A percentile compares a stretch with the other conserved stretches of the same genome.
Conservation (phyloP, 1,140 invertebrate genomes). For the Meloidogyne exigua region DNA sequence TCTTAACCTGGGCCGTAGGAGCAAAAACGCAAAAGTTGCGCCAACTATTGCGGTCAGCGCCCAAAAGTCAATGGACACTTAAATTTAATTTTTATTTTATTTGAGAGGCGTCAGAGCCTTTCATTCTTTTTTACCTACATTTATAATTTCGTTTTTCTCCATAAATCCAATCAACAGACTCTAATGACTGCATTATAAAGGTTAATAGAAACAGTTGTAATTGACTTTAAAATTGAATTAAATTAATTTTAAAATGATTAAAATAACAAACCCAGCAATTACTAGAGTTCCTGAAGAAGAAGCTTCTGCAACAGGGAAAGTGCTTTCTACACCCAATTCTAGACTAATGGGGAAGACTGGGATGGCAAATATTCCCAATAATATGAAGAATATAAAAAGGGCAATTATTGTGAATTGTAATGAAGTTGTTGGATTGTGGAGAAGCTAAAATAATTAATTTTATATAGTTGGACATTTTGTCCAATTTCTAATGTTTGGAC, state of each 20-base stretch:
- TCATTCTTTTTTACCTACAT: no score
- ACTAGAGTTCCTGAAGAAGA: conserved; percentile 51
- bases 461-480: background rate
- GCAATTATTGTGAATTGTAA: conserved; percentile 28
- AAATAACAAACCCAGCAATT: conserved; percentile 43
- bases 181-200: conserved; percentile 43
- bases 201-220: conserved; percentile 44
- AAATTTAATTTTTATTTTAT: conserved; percentile 1
- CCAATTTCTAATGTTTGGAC: background rate
- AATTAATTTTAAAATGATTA: background rate
- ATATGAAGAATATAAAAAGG: conserved; percentile 34
- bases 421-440: conserved; percentile 29
- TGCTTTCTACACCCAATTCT: conserved; percentile 52
- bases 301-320: conserved; percentile 51
- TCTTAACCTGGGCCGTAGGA: conserved; percentile 43
- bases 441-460: conserved; percentile 50
- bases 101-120: no score
- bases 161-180: conserved; percentile 44
- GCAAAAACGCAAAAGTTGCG: conserved; percentile 43
- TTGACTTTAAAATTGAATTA: conserved; percentile 33
- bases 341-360: conserved; percentile 51
- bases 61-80: conserved; percentile 48
- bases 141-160: conserved; percentile 36
- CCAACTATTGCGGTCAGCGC: conserved; percentile 40
- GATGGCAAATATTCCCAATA: conserved; percentile 50